These are phyloP conservation scores for Ceyx melanurus DNA, from an alignment of 2,113 vertebrate species.

Conservation along the genomic window DNA sequence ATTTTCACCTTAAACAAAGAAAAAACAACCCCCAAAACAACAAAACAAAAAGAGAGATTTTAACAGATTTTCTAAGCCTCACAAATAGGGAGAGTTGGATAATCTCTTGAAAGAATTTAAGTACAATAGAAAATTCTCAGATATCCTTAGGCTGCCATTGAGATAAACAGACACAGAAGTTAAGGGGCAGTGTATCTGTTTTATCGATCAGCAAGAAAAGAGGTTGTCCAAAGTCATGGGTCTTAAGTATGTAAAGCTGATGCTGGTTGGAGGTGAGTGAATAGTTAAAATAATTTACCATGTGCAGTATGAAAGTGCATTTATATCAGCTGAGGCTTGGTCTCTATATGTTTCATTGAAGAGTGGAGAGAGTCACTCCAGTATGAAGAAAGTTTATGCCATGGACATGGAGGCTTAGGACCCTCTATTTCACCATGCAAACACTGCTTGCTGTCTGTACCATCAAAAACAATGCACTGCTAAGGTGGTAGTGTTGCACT, in stretches of 20 bases:
- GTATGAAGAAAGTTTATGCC: not conserved
- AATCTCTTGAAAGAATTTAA: not conserved
- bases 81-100: not conserved
- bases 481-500: not conserved
- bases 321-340: not conserved
- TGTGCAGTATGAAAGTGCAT: not conserved
- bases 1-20: not conserved
- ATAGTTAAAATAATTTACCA: not conserved
- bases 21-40: too few relatives aligned
- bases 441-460: not conserved
- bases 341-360: not conserved
- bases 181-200: not conserved
- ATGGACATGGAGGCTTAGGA: accelerated
- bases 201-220: not conserved
- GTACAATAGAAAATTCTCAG: not conserved
- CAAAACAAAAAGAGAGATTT: too few relatives aligned
- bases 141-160: not conserved
- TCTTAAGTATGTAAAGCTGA: not conserved
- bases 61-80: not conserved
- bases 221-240: not conserved
- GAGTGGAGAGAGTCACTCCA: not conserved
- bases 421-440: not conserved
- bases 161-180: not conserved
- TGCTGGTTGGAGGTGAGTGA: not conserved
- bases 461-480: not conserved